Evolutionary conservation across 1,140 invertebrate genomes (phyloP).

Genomic region (Eupeodes corollae): DNA sequence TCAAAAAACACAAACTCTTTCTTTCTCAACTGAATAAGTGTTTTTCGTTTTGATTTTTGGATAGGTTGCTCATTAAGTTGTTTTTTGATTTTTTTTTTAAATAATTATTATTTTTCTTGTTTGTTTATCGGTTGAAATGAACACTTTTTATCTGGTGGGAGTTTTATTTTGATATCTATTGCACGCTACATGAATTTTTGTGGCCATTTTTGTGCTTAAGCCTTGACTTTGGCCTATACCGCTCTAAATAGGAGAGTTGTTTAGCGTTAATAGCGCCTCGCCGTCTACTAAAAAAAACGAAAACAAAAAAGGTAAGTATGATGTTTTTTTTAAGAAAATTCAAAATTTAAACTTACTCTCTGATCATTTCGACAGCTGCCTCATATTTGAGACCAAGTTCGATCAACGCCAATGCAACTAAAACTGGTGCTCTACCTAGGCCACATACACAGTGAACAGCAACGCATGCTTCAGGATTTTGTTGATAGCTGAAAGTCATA

Average conservation of each 20-base stretch:
- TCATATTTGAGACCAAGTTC: constrained; percentile 95
- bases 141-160: constrained; percentile 39
- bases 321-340: constrained; percentile 1
- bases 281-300: constrained; percentile 63
- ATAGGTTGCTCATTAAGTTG: neutral
- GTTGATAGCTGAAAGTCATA: constrained; percentile 48
- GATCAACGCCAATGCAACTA: constrained; percentile 90
- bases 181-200: constrained; percentile 80
- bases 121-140: constrained; percentile 36
- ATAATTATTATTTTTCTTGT: constrained; percentile 12
- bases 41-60: too few relatives aligned
- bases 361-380: constrained; percentile 91
- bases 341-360: constrained; percentile 59
- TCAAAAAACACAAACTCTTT: too few relatives aligned
- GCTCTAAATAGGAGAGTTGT: constrained; percentile 87
- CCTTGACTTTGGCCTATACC: constrained; percentile 89
- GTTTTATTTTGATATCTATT: constrained; percentile 48
- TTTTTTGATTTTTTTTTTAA: constrained; percentile 8
- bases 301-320: too few relatives aligned
- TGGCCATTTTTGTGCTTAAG: constrained; percentile 88
- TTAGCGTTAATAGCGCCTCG: constrained; percentile 94
- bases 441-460: constrained; percentile 96
- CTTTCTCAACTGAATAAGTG: too few relatives aligned
- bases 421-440: constrained; percentile 85
- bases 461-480: constrained; percentile 78